Evolutionary conservation across 2,113 vertebrate genomes (phyloP).

Genomic region (human): DNA sequence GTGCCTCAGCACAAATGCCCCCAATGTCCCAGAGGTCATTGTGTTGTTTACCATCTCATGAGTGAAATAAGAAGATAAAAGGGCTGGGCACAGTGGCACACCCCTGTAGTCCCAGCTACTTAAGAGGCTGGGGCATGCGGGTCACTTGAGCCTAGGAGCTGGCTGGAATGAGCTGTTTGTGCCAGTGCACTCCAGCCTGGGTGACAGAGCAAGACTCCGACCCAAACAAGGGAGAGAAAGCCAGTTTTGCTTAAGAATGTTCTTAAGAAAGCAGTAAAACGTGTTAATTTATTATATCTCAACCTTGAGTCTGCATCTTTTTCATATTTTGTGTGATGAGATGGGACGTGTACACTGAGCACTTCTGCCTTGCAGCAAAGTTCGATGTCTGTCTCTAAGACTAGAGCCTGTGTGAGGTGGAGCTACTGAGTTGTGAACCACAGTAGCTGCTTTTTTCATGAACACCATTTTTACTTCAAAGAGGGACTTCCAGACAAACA

Average conservation of each 20-base stretch:
- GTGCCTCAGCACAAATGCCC: not conserved
- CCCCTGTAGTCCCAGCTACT: too few relatives aligned
- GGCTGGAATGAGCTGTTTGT: too few relatives aligned
- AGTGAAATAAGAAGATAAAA: not conserved
- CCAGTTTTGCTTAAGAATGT: not conserved
- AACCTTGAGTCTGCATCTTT: not conserved
- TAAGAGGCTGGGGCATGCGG: too few relatives aligned
- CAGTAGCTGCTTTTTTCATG: not conserved
- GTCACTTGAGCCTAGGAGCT: too few relatives aligned
- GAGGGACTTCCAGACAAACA: not conserved
- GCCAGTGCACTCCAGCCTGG: too few relatives aligned
- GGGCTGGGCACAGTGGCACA: too few relatives aligned
- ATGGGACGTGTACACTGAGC: not conserved
- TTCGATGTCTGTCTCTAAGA: not conserved
- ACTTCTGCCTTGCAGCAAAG: not conserved
- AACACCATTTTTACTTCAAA: not conserved
- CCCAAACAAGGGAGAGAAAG: too few relatives aligned
- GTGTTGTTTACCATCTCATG: too few relatives aligned
- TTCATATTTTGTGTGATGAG: not conserved
- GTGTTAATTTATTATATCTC: not conserved
- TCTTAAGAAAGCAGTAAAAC: not conserved
- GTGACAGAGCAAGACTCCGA: too few relatives aligned
- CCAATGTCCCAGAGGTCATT: not conserved
- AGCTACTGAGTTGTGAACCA: not conserved
- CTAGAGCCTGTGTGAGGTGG: rapidly evolving